These are phyloP conservation scores for Enteromius fasciolatus DNA, from an alignment of 2,797 vertebrate genomes.

Conservation along the genomic window DNA sequence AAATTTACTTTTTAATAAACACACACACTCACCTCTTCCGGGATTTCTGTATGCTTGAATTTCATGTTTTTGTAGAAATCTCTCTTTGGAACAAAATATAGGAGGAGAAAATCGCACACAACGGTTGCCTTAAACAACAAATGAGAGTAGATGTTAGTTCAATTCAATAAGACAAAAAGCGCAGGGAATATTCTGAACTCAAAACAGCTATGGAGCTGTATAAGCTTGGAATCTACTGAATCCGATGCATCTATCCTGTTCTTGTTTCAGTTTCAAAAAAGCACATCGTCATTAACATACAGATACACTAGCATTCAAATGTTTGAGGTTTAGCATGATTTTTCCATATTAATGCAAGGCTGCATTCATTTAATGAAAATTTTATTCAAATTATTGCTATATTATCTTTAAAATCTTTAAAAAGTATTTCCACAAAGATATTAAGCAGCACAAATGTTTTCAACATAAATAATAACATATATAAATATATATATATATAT, in stretches of 20 bases:
- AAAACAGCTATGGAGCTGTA: neutral
- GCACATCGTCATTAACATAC: neutral
- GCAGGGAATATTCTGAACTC: neutral
- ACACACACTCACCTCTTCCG: slow-evolving; percentile 66
- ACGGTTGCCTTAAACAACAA: slow-evolving; percentile 85
- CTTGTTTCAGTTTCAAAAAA: neutral
- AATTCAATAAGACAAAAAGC: neutral
- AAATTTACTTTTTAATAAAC: neutral
- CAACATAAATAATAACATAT: too few species aligned
- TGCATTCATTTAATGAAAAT: neutral
- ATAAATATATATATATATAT: too few species aligned
- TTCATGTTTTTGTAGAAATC: slow-evolving; percentile 96
- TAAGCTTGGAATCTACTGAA: neutral
- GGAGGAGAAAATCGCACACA: slow-evolving; percentile 91
- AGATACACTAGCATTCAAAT: neutral
- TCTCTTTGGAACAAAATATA: slow-evolving; percentile 89
- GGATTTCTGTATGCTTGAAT: slow-evolving; percentile 84
- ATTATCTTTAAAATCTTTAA: neutral
- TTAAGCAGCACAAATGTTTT: neutral
- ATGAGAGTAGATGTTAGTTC: neutral
- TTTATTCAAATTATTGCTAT: too few species aligned
- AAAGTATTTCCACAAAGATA: neutral
- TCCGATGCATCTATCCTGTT: neutral
- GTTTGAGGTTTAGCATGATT: neutral
- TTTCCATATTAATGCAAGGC: neutral